Evolutionary conservation across 2,113 vertebrate species (phyloP).

Genomic region (Lamprotornis superbus): DNA sequence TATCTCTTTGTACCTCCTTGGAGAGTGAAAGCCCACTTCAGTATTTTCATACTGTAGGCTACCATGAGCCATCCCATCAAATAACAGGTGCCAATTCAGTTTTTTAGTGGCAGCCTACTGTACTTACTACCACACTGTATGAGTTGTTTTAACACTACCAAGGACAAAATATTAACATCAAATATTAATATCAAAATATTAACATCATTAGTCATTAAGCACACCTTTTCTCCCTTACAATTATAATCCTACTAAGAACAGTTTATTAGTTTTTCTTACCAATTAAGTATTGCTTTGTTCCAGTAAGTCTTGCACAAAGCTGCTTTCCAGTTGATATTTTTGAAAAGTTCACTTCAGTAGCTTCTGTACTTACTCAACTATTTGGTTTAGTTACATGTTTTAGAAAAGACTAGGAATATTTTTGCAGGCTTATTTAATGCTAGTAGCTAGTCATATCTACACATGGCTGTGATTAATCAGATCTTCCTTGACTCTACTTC

Average conservation of each 20-base stretch:
- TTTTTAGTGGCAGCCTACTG: not conserved
- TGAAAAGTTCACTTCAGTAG: not conserved
- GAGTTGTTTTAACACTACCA: not conserved
- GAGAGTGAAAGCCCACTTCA: not conserved
- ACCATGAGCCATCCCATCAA: not conserved
- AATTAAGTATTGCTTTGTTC: not conserved
- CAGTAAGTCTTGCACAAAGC: not conserved
- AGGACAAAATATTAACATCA: not conserved
- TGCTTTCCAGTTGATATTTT: not conserved
- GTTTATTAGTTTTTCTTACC: not conserved
- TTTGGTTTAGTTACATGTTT: not conserved
- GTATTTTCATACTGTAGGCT: not conserved
- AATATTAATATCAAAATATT: not conserved
- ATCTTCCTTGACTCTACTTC: not conserved
- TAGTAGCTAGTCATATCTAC: not conserved
- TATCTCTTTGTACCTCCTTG: not conserved
- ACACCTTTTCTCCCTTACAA: not conserved
- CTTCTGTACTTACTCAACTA: not conserved
- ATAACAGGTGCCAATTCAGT: not conserved
- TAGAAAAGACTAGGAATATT: not conserved
- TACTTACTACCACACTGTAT: not conserved
- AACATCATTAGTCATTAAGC: not conserved
- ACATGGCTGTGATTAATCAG: not conserved
- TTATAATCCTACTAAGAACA: not conserved
- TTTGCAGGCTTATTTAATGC: not conserved